Conservation (phyloP, 2,888 invertebrate genomes). For the Oxytorus armatus region DNA sequence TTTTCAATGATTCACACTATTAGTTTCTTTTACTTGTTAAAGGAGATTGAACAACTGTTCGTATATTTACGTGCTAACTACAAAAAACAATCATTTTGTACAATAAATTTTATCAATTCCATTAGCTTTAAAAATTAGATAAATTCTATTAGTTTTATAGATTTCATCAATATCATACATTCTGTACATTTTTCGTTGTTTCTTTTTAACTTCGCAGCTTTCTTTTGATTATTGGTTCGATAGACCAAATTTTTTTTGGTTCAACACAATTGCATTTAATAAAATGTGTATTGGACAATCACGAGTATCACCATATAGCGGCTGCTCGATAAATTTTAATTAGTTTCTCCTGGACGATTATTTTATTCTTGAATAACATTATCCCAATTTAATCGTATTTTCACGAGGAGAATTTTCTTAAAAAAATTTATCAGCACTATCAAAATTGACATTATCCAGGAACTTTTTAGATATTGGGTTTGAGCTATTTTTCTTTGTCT, state of each 20-base stretch:
- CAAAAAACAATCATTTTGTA: not conserved
- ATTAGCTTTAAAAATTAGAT: not conserved
- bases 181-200: not conserved
- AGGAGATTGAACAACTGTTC: no score
- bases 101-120: not conserved
- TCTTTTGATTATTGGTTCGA: not conserved
- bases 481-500: not conserved
- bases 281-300: no score
- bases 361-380: no score
- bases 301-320: no score
- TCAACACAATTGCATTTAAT: no score
- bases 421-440: not conserved
- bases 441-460: not conserved
- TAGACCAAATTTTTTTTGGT: not conserved
- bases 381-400: not conserved
- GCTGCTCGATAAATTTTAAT: no score
- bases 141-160: not conserved
- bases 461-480: conserved; percentile 12
- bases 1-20: no score
- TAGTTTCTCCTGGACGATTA: no score
- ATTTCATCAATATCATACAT: not conserved
- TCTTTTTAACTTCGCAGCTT: no score
- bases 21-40: no score
- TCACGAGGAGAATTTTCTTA: not conserved
- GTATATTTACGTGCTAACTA: no score